A percentile compares a stretch with the other conserved stretches of the same genome.
These are phyloP conservation scores for Callionymus lyra DNA, from an alignment of 2,113 vertebrate species.

Conservation along the genomic window DNA sequence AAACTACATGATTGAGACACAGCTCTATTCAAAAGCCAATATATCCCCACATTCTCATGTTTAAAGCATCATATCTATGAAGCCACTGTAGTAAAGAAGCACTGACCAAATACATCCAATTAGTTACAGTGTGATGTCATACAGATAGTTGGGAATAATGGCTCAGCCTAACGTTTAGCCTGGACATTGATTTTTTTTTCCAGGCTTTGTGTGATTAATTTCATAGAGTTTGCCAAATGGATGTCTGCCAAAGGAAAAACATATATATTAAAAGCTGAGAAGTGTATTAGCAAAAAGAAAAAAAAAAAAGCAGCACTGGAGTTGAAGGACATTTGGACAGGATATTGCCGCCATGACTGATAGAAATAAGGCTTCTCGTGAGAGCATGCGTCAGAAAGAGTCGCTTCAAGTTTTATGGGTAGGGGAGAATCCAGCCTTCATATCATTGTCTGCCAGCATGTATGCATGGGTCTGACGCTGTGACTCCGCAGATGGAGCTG, in stretches of 20 bases:
- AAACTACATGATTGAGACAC: too few species aligned
- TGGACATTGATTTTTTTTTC: slow-evolving; percentile 42
- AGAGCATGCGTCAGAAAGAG: slow-evolving; percentile 24
- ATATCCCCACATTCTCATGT: too few species aligned
- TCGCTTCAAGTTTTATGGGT: slow-evolving; percentile 41
- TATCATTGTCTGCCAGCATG: slow-evolving; percentile 25
- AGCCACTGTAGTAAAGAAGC: too few species aligned
- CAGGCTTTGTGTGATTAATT: slow-evolving; percentile 40
- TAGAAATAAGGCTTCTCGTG: slow-evolving; percentile 36
- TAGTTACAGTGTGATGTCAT: too few species aligned
- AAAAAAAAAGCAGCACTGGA: not conserved
- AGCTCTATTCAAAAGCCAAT: too few species aligned
- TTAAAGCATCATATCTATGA: too few species aligned
- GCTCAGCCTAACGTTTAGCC: slow-evolving; percentile 29
- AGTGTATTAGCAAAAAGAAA: too few species aligned
- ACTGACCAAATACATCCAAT: too few species aligned
- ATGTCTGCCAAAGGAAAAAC: slow-evolving; percentile 21
- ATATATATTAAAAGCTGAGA: slow-evolving; percentile 17
- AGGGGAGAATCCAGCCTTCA: too few species aligned
- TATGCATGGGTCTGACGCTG: slow-evolving; percentile 27
- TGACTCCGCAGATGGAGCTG: slow-evolving; percentile 25
- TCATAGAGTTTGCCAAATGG: slow-evolving; percentile 42
- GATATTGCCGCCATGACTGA: slow-evolving; percentile 5
- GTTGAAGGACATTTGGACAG: slow-evolving; percentile 10
- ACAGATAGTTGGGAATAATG: slow-evolving; percentile 19